These are phyloP conservation scores for Imbricaverruca yamaguchii DNA, from an alignment of 2,888 invertebrate species.

Conservation along the genomic window DNA sequence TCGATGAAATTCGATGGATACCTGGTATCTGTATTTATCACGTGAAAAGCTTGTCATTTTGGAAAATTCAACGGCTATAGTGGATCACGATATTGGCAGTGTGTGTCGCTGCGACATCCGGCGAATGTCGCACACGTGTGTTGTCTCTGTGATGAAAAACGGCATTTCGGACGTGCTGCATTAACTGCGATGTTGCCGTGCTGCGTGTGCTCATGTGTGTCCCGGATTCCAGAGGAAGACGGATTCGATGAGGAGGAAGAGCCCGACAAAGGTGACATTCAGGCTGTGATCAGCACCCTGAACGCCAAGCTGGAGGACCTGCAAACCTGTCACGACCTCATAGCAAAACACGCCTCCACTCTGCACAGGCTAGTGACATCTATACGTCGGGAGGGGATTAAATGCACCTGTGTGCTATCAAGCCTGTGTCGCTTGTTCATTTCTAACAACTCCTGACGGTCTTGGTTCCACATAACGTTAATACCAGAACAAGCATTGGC, in stretches of 20 bases:
- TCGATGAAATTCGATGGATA: not conserved
- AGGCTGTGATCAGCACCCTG: slow-evolving; percentile 51
- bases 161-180: not conserved
- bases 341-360: slow-evolving; percentile 77
- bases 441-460: too few species aligned
- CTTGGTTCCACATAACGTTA: too few species aligned
- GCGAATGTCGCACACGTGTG: too few species aligned
- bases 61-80: too few species aligned
- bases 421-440: too few species aligned
- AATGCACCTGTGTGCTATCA: too few species aligned
- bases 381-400: too few species aligned
- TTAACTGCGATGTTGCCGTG: not conserved
- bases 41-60: not conserved
- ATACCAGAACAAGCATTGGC: too few species aligned
- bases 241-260: slow-evolving; percentile 57
- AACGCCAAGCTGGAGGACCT: slow-evolving; percentile 77
- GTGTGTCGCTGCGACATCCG: too few species aligned
- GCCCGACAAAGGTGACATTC: slow-evolving; percentile 51
- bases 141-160: too few species aligned
- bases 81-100: too few species aligned
- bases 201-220: not conserved
- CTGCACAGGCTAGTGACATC: slow-evolving; percentile 50
- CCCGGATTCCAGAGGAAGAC: slow-evolving; percentile 53
- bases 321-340: slow-evolving; percentile 82
- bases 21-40: not conserved